Percentiles rank a stretch among this genome's conserved stretches.
These are phyloP conservation scores for Ormyrus thymus DNA, from an alignment of 2,888 invertebrate genomes.

Conservation along the genomic window DNA sequence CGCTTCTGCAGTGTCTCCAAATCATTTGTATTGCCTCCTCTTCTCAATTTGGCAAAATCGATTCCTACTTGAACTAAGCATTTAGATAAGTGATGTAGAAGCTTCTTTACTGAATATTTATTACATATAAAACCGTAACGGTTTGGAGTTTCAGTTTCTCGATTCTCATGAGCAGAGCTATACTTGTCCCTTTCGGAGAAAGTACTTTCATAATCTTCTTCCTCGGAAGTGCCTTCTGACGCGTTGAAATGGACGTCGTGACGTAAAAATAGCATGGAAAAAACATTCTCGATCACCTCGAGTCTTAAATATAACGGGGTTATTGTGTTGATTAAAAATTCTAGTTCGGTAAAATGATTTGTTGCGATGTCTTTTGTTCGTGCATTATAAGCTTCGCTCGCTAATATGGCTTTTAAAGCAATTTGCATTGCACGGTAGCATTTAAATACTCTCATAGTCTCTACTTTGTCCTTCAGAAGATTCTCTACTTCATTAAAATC, in stretches of 20 bases:
- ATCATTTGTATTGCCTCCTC: conserved; percentile 54
- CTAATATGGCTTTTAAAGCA: conserved; percentile 65
- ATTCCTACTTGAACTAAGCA: conserved; percentile 70
- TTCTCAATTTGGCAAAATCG: conserved; percentile 49
- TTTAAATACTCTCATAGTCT: conserved; percentile 60
- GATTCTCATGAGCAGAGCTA: conserved; percentile 63
- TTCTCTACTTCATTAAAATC: conserved; percentile 60
- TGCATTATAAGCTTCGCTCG: conserved; percentile 59
- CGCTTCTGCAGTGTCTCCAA: conserved; percentile 55
- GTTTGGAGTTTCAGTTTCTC: conserved; percentile 68
- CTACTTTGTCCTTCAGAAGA: conserved; percentile 60
- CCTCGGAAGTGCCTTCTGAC: conserved; percentile 68
- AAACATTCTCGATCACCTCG: conserved; percentile 84
- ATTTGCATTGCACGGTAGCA: conserved; percentile 65
- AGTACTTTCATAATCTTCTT: conserved; percentile 76
- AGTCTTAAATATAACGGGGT: conserved; percentile 65
- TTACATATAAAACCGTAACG: conserved; percentile 78
- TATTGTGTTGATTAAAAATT: conserved; percentile 60
- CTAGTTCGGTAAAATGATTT: conserved; percentile 61
- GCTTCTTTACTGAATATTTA: conserved; percentile 78
- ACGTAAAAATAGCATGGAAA: conserved; percentile 82
- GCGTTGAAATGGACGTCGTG: conserved; percentile 78
- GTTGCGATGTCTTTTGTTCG: conserved; percentile 54
- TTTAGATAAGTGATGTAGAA: conserved; percentile 78
- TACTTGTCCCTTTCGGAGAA: conserved; percentile 75